Evolutionary conservation across 2,888 invertebrate species (phyloP).

Genomic region (Myopa testacea): DNA sequence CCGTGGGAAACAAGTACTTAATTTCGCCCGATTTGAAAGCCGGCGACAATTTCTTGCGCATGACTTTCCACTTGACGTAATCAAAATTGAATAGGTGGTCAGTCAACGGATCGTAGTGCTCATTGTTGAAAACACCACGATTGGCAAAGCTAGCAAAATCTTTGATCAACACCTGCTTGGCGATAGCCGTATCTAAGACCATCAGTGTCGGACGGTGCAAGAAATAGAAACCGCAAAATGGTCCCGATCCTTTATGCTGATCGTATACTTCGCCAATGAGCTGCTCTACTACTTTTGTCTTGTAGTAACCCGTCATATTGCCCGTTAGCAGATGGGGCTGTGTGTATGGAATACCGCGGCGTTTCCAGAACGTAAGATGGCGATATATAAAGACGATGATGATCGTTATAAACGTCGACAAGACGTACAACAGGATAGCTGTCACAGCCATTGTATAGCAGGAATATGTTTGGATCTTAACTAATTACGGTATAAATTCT

Average conservation of each 20-base stretch:
- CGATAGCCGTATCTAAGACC: slow-evolving; percentile 53
- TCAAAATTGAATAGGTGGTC: slow-evolving; percentile 57
- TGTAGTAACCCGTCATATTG: slow-evolving; percentile 39
- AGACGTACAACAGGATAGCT: background rate
- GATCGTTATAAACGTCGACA: slow-evolving; percentile 5
- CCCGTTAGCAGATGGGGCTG: slow-evolving; percentile 44
- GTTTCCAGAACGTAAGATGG: slow-evolving; percentile 43
- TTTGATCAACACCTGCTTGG: slow-evolving; percentile 48
- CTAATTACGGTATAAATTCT: no score
- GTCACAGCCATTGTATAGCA: no score
- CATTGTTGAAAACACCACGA: slow-evolving; percentile 59
- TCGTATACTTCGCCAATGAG: slow-evolving; percentile 49
- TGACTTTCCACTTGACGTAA: slow-evolving; percentile 64
- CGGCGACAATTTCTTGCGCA: slow-evolving; percentile 66
- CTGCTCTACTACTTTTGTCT: slow-evolving; percentile 26
- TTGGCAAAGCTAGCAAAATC: slow-evolving; percentile 60
- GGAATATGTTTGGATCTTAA: no score
- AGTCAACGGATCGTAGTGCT: slow-evolving; percentile 57
- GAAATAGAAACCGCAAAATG: slow-evolving; percentile 58
- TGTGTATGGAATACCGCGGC: slow-evolving; percentile 45
- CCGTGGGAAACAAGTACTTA: slow-evolving; percentile 65
- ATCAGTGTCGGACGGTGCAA: slow-evolving; percentile 53
- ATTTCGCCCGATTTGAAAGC: slow-evolving; percentile 69
- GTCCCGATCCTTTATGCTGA: slow-evolving; percentile 50
- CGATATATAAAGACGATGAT: background rate